These are phyloP conservation scores for Torymus auratus DNA, from an alignment of 2,888 invertebrate species.

Conservation along the genomic window DNA sequence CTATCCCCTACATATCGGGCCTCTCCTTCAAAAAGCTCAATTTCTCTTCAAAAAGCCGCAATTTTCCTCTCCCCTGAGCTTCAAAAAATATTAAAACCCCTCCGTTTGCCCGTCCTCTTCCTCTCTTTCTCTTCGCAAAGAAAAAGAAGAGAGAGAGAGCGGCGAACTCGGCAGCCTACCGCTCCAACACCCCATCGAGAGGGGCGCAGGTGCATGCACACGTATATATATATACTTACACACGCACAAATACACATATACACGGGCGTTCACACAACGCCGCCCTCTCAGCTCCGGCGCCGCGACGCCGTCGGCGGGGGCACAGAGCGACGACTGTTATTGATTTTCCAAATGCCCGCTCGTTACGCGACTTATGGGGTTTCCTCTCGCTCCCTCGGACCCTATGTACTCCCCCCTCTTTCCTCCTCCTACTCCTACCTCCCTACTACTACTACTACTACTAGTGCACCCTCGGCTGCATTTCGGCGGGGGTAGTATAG, in stretches of 20 bases:
- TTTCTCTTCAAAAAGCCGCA: too few species aligned
- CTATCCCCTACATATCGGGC: too few species aligned
- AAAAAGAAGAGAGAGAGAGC: too few species aligned
- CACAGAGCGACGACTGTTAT: slow-evolving; percentile 55
- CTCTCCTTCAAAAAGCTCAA: too few species aligned
- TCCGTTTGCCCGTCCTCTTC: too few species aligned
- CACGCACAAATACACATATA: too few species aligned
- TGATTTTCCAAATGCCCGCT: slow-evolving; percentile 60
- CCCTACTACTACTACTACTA: background rate
- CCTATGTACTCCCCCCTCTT: background rate
- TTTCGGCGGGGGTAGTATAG: background rate
- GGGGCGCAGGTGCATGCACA: too few species aligned
- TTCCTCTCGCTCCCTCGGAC: slow-evolving; percentile 18
- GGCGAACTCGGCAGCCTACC: too few species aligned
- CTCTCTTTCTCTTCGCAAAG: too few species aligned
- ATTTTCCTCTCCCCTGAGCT: too few species aligned
- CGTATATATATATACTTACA: too few species aligned
- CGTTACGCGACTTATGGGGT: slow-evolving; percentile 59
- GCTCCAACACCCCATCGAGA: background rate
- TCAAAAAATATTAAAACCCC: too few species aligned
- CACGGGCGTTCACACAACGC: background rate
- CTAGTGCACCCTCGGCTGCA: background rate
- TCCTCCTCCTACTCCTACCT: background rate
- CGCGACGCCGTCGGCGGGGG: background rate
- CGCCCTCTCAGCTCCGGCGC: background rate